A percentile compares a stretch with the other conserved stretches of the same genome.
Conservation (phyloP, 2,888 invertebrate species). For the Polymixis flavicincta region DNA sequence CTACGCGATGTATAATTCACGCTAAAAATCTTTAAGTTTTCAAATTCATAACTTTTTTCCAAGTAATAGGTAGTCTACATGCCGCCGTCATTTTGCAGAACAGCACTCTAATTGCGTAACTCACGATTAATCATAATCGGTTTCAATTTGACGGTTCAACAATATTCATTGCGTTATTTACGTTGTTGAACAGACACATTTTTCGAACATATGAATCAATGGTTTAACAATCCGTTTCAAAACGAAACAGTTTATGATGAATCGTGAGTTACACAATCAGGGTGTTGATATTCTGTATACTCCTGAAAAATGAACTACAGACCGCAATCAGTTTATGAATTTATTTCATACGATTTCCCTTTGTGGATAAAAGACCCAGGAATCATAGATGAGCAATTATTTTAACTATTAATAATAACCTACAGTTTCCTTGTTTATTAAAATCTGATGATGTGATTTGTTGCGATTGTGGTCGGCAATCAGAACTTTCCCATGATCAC, state of each 20-base stretch:
- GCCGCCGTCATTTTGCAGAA: background rate
- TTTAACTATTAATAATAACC: background rate
- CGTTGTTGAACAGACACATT: too few species aligned
- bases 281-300: too few species aligned
- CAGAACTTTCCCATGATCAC: background rate
- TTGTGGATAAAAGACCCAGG: background rate
- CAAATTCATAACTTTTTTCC: background rate
- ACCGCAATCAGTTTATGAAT: background rate
- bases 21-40: background rate
- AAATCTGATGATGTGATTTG: constrained; percentile 2
- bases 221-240: too few species aligned
- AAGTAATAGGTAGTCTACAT: constrained; percentile 7
- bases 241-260: too few species aligned
- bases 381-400: background rate
- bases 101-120: too few species aligned
- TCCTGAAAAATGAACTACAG: background rate
- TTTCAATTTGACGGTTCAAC: too few species aligned
- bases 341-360: background rate
- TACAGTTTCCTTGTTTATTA: background rate
- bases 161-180: too few species aligned
- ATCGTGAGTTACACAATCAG: too few species aligned
- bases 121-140: too few species aligned
- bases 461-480: background rate
- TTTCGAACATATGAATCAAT: too few species aligned
- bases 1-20: background rate